Evolutionary conservation across 53 echinoderm and acorn worm genomes (phyloP).

Genomic region (Crossaster papposus): DNA sequence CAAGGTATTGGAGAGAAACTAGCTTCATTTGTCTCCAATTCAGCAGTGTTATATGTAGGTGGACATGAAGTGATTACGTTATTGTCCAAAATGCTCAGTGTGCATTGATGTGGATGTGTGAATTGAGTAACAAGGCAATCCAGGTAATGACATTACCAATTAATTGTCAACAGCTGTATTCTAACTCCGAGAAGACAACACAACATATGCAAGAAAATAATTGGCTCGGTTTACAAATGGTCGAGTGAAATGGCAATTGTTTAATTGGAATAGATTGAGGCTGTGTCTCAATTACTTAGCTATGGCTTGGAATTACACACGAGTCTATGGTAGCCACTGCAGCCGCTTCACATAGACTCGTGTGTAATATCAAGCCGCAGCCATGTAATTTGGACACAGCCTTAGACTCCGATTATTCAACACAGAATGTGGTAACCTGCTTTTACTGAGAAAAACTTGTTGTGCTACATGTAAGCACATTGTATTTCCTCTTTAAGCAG

Average conservation of each 20-base stretch:
- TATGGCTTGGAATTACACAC: no score
- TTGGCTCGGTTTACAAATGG: background rate
- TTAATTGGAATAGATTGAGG: background rate
- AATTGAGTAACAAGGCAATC: conserved; percentile 36
- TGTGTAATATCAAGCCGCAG: no score
- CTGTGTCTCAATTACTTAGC: no score
- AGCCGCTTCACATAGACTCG: no score
- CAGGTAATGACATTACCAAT: conserved; percentile 10
- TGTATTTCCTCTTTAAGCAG: no score
- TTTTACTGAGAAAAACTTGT: no score
- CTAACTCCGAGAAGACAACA: background rate
- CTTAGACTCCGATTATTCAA: background rate
- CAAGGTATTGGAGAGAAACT: conserved; percentile 40
- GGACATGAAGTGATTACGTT: conserved; percentile 48
- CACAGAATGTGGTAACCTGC: background rate
- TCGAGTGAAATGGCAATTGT: background rate
- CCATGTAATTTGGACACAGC: no score
- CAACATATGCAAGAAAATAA: background rate
- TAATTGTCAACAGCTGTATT: background rate
- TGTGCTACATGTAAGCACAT: no score
- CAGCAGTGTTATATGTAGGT: background rate
- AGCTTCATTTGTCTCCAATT: conserved; percentile 40
- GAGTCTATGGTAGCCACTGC: no score
- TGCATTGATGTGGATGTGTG: background rate
- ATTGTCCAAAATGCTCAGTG: conserved; percentile 40